Conservation (phyloP, 2,797 vertebrate species). For the Podarcis siculus region DNA sequence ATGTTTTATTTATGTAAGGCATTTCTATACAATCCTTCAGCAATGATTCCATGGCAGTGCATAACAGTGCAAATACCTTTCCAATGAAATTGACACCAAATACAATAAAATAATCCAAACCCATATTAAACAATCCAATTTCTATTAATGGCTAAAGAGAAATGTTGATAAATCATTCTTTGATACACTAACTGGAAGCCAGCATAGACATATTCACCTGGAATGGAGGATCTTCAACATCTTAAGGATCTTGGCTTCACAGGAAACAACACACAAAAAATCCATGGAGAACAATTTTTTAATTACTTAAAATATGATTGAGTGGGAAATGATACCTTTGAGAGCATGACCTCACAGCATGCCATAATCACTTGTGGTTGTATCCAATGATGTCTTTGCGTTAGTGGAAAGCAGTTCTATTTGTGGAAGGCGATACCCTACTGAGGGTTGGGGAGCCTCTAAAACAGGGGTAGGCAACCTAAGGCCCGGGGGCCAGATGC, state of each 20-base stretch:
- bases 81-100: too few species aligned
- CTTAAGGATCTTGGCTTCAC: background rate
- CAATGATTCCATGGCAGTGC: too few species aligned
- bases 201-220: background rate
- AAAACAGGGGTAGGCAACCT: too few species aligned
- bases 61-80: too few species aligned
- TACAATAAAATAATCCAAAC: too few species aligned
- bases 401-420: background rate
- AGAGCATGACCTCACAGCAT: background rate
- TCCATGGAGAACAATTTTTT: too few species aligned
- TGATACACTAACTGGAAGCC: background rate
- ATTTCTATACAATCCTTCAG: too few species aligned
- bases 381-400: background rate
- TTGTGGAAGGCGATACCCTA: background rate
- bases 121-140: too few species aligned
- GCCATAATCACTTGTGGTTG: background rate
- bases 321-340: background rate
- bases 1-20: too few species aligned
- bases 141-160: background rate
- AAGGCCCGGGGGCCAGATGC: too few species aligned
- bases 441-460: background rate
- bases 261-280: background rate
- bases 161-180: background rate
- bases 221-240: background rate
- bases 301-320: background rate